Conservation (phyloP, 2,888 invertebrate genomes). For the Oxytorus armatus region DNA sequence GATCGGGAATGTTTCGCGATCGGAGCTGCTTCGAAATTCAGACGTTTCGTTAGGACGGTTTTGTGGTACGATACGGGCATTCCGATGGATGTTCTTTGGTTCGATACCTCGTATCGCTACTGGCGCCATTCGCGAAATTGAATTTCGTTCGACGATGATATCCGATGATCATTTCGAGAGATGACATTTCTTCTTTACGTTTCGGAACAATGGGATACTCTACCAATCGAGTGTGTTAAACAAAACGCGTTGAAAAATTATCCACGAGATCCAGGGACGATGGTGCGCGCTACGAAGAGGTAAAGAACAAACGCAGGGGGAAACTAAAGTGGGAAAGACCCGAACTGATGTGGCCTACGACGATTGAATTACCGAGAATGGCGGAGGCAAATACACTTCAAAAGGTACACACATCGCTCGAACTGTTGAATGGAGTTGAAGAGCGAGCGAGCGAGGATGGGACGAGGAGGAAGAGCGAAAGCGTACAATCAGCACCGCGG, state of each 20-base stretch:
- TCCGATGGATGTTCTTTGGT: background rate
- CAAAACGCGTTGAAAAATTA: constrained; percentile 15
- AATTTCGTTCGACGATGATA: background rate
- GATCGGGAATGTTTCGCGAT: too few species aligned
- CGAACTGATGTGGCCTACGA: constrained; percentile 56
- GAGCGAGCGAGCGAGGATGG: constrained; percentile 48
- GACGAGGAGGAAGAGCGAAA: constrained; percentile 53
- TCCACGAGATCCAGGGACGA: constrained; percentile 6
- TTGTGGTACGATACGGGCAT: background rate
- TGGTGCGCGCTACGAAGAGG: constrained; percentile 24
- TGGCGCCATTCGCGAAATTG: background rate
- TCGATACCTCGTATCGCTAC: background rate
- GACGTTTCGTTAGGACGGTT: too few species aligned
- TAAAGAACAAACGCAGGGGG: too few species aligned
- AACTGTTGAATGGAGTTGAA: constrained; percentile 66
- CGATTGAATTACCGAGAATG: constrained; percentile 63
- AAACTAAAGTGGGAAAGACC: constrained; percentile 46
- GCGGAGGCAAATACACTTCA: constrained; percentile 62
- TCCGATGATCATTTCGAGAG: background rate
- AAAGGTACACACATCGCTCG: constrained; percentile 66
- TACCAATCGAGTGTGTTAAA: constrained; percentile 24
- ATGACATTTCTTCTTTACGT: background rate
- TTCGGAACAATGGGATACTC: constrained; percentile 7
- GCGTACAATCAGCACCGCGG: constrained; percentile 64
- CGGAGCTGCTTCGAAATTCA: too few species aligned